phyloP scores from a whole-genome alignment of 2,113 vertebrate species.

The Upupa epops region DNA sequence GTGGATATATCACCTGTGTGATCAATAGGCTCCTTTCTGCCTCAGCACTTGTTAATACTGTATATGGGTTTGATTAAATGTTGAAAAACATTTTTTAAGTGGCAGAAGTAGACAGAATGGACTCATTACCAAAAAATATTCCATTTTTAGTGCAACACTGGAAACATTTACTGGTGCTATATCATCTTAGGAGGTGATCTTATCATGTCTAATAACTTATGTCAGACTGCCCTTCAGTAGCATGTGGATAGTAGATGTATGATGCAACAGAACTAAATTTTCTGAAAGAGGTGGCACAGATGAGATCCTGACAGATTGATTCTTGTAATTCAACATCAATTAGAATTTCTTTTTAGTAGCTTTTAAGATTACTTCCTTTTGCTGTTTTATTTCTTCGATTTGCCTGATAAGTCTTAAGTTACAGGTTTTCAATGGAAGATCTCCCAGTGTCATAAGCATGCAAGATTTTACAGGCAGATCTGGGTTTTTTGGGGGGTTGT shows the following conservation, averaged over 20 bases:
- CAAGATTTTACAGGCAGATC: background rate
- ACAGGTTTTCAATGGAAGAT: background rate
- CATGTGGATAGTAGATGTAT: background rate
- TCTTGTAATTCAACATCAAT: background rate
- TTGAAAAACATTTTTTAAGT: constrained; percentile 46
- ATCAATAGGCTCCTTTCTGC: constrained; percentile 57
- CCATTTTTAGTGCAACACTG: constrained; percentile 9
- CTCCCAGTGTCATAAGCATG: background rate
- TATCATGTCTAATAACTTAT: constrained; percentile 25
- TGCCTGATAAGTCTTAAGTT: background rate
- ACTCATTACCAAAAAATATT: constrained; percentile 16
- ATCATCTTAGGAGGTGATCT: constrained; percentile 28
- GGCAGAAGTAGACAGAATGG: constrained; percentile 40
- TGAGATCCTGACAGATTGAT: background rate
- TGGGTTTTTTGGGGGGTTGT: no score
- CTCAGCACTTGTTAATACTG: constrained; percentile 36
- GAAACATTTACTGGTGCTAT: constrained; percentile 16
- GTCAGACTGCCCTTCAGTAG: constrained; percentile 9
- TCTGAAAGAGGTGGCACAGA: background rate
- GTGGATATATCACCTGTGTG: constrained; percentile 53
- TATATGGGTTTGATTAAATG: constrained; percentile 26
- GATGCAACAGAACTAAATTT: background rate
- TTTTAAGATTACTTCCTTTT: background rate
- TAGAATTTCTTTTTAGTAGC: background rate
- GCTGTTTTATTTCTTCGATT: background rate